Evolutionary conservation across 2,888 invertebrate species (phyloP).

Genomic region (Dastarcus helophoroides): DNA sequence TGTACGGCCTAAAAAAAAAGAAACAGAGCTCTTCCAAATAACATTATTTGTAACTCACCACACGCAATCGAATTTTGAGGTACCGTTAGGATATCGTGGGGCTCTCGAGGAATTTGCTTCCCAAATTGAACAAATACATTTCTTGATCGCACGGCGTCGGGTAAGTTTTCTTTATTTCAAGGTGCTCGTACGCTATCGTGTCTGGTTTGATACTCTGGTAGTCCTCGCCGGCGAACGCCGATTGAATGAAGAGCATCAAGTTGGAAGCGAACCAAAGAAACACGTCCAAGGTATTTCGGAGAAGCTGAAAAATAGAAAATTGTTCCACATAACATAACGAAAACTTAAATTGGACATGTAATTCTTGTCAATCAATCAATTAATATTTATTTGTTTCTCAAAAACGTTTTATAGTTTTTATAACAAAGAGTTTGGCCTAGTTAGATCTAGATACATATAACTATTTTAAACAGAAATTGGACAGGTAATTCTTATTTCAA

Average conservation of each 20-base stretch:
- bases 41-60: slow-evolving; percentile 41
- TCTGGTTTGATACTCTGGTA: slow-evolving; percentile 24
- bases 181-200: slow-evolving; percentile 45
- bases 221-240: slow-evolving; percentile 18
- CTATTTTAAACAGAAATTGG: no score
- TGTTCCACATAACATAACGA: no score
- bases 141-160: slow-evolving; percentile 80
- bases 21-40: slow-evolving; percentile 8
- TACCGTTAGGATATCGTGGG: slow-evolving; percentile 16
- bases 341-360: no score
- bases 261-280: slow-evolving; percentile 28
- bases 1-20: slow-evolving; percentile 46
- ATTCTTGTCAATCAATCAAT: no score
- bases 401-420: no score
- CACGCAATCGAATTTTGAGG: slow-evolving; percentile 38
- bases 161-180: slow-evolving; percentile 63
- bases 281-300: slow-evolving; percentile 30
- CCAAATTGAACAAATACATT: slow-evolving; percentile 31
- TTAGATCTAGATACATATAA: no score
- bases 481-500: no score
- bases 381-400: no score
- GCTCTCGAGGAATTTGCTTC: slow-evolving; percentile 17
- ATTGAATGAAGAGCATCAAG: slow-evolving; percentile 14
- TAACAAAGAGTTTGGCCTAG: no score
- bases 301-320: slow-evolving; percentile 23